Conservation (phyloP, 2,113 vertebrate species). For the Pelecanoides urinatrix region DNA sequence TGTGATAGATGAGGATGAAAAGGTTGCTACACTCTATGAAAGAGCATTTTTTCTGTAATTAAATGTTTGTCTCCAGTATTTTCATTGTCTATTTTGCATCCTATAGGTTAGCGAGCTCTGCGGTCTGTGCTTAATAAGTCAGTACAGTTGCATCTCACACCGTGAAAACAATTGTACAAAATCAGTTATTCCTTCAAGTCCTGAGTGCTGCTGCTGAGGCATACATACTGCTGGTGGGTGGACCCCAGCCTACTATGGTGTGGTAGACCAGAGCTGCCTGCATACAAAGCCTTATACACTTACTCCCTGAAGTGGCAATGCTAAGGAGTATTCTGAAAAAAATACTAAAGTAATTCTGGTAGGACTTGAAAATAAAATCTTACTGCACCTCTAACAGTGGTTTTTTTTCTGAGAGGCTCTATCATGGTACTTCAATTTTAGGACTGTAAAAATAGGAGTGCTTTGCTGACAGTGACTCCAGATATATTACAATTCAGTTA, state of each 20-base stretch:
- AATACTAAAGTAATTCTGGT: not conserved
- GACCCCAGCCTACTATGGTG: not conserved
- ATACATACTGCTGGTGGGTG: not conserved
- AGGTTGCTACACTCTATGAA: not conserved
- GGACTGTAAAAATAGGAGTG: not conserved
- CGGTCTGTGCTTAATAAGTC: accelerated
- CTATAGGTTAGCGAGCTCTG: not conserved
- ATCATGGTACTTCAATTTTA: not conserved
- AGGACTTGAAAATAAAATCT: not conserved
- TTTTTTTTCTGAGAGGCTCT: not conserved
- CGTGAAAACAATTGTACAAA: not conserved
- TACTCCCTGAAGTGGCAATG: accelerated
- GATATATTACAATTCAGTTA: not conserved
- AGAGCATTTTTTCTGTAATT: not conserved
- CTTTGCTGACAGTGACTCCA: not conserved
- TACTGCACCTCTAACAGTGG: not conserved
- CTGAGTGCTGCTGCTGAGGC: not conserved
- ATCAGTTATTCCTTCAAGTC: not conserved
- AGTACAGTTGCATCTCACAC: not conserved
- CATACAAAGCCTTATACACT: accelerated
- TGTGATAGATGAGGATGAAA: not conserved
- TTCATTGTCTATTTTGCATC: not conserved
- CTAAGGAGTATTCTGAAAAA: not conserved
- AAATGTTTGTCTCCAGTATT: not conserved
- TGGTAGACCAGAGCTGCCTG: not conserved